phyloP scores from a whole-genome alignment of 2,113 vertebrate genomes.

The Pollachius pollachius region DNA sequence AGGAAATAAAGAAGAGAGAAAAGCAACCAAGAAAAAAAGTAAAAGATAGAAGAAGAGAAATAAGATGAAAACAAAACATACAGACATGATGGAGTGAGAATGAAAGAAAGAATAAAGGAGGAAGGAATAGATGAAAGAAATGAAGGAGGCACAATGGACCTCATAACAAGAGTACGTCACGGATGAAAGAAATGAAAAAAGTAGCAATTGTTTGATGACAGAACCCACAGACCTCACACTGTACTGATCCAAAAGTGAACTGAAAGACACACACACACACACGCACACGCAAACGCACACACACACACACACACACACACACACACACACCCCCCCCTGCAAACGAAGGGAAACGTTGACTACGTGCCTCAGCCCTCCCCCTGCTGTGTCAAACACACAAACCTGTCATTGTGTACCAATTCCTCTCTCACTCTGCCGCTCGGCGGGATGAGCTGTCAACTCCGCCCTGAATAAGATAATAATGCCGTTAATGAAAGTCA shows the following conservation, averaged over 20 bases:
- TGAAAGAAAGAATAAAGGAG: background rate
- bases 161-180: too few relatives aligned
- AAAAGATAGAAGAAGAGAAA: background rate
- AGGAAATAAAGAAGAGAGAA: too few relatives aligned
- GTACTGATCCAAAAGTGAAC: background rate
- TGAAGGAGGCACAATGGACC: background rate
- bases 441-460: background rate
- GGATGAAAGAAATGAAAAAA: background rate
- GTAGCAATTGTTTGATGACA: conserved; percentile 1
- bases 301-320: conserved; percentile 3
- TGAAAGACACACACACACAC: background rate
- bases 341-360: background rate
- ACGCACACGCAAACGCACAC: conserved; percentile 5
- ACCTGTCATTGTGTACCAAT: background rate
- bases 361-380: background rate
- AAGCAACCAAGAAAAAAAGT: background rate
- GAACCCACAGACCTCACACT: background rate
- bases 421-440: background rate
- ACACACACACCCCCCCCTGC: conserved; percentile 15
- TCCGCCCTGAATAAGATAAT: background rate
- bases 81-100: background rate
- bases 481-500: background rate
- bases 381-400: background rate
- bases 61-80: background rate
- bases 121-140: background rate